Conservation (phyloP, 2,113 vertebrate species). For the Haemorhous mexicanus region DNA sequence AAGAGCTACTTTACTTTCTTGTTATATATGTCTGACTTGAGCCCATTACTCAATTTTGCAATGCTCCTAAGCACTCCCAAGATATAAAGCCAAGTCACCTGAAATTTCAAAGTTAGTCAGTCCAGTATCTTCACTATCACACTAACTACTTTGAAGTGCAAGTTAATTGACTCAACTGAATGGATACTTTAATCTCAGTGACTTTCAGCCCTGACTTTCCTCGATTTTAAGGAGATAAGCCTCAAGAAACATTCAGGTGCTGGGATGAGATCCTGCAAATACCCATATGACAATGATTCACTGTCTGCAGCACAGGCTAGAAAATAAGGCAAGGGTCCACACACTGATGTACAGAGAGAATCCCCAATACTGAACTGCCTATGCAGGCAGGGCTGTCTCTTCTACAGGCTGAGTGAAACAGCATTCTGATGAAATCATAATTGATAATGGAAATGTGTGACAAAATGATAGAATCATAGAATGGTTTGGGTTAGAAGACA, state of each 20-base stretch:
- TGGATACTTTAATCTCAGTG: not conserved
- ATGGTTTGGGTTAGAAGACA: not conserved
- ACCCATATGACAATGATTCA: not conserved
- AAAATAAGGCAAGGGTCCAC: not conserved
- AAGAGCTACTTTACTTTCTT: not conserved
- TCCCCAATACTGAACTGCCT: not conserved
- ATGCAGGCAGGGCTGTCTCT: not conserved
- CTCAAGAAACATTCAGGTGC: not conserved
- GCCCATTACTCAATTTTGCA: not conserved
- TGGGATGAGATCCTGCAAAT: not conserved
- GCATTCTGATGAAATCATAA: not conserved
- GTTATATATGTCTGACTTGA: not conserved
- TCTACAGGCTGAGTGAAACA: not conserved
- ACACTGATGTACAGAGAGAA: not conserved
- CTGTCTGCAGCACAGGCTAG: not conserved
- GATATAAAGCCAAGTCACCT: not conserved
- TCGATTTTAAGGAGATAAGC: not conserved
- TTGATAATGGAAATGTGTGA: not conserved
- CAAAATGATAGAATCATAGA: not conserved
- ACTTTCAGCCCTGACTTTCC: not conserved
- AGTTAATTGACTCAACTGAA: not conserved
- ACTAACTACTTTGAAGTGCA: not conserved
- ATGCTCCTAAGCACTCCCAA: not conserved
- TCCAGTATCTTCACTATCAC: not conserved
- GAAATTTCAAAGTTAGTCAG: not conserved